phyloP scores from a whole-genome alignment of 2,888 invertebrate genomes.

The Pogonocherus hispidulus region DNA sequence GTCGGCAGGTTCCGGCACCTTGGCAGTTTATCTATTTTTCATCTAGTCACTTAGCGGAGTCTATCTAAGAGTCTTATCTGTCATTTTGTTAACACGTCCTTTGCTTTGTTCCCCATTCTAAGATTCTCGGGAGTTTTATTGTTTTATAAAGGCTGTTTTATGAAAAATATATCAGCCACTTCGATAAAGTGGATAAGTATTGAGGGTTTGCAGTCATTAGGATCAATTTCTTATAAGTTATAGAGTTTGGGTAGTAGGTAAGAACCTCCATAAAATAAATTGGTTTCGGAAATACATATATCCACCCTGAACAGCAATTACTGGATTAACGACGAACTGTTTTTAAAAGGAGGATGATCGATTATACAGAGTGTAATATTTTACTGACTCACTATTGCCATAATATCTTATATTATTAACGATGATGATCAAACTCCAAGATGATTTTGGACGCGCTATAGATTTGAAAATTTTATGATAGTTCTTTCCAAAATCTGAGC shows the following conservation, averaged over 20 bases:
- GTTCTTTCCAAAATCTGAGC: too few relatives aligned
- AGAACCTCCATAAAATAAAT: conserved; percentile 23
- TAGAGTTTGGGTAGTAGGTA: conserved; percentile 9
- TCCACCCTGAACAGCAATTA: not conserved
- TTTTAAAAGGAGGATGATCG: not conserved
- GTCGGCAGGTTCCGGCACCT: conserved; percentile 51
- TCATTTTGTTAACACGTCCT: conserved; percentile 57
- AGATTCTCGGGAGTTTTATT: conserved; percentile 24
- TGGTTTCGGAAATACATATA: conserved; percentile 20
- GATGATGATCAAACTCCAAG: too few relatives aligned
- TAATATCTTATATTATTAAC: too few relatives aligned
- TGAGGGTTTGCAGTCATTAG: conserved; percentile 33
- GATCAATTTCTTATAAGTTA: conserved; percentile 25
- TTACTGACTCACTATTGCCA: too few relatives aligned
- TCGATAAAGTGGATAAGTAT: conserved; percentile 32
- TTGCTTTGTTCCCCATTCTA: conserved; percentile 35
- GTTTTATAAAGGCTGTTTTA: conserved; percentile 38
- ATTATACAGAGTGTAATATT: too few relatives aligned
- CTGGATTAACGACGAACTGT: not conserved
- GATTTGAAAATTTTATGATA: too few relatives aligned
- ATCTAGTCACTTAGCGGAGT: conserved; percentile 56
- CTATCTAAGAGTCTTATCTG: conserved; percentile 54
- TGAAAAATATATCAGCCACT: conserved; percentile 39
- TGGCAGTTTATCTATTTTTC: conserved; percentile 60
- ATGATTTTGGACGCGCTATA: too few relatives aligned